Conservation (phyloP, 2,113 vertebrate species). For the Dolichotis patagonum region DNA sequence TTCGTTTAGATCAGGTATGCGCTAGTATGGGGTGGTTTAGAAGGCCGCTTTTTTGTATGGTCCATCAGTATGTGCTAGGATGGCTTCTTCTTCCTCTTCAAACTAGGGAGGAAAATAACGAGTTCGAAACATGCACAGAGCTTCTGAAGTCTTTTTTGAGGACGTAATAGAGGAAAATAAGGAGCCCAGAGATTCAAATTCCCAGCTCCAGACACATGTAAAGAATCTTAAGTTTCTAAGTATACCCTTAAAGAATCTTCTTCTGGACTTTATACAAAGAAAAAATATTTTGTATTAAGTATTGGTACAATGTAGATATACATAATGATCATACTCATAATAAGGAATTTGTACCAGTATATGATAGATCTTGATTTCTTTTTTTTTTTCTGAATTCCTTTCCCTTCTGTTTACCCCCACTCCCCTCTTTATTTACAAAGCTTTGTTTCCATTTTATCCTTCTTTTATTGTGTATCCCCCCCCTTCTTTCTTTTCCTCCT, state of each 20-base stretch:
- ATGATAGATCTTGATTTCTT: no score
- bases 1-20: slow-evolving; percentile 58
- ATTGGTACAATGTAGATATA: no score
- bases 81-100: slow-evolving; percentile 72
- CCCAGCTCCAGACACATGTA: neutral
- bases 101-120: neutral
- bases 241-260: neutral
- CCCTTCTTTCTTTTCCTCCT: no score
- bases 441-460: no score
- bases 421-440: no score
- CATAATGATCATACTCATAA: no score
- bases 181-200: neutral
- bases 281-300: neutral
- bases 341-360: no score
- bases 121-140: neutral
- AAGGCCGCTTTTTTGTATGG: slow-evolving; percentile 96
- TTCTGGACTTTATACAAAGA: neutral
- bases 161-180: neutral
- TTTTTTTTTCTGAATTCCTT: no score
- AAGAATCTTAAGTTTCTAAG: neutral
- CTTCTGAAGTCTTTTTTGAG: neutral
- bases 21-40: slow-evolving; percentile 98
- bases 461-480: no score
- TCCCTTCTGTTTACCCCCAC: no score
- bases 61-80: slow-evolving; percentile 92